phyloP scores from a whole-genome alignment of 2,113 vertebrate genomes.

The Stomatorhinus ivindoensis region DNA sequence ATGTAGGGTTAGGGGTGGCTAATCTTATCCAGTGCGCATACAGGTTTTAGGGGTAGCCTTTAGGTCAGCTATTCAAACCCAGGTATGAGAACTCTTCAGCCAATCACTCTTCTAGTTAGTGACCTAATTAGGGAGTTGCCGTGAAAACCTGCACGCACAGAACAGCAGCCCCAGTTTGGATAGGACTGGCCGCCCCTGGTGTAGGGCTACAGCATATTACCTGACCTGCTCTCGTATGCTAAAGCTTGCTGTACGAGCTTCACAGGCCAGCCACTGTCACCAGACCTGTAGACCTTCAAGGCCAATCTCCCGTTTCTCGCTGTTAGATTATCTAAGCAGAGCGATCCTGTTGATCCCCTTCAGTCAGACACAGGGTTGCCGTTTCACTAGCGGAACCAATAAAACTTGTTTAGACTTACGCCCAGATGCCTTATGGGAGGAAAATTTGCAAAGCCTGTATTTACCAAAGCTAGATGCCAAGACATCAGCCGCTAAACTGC shows the following conservation, averaged over 20 bases:
- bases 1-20: neutral
- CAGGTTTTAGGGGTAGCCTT: too few species aligned
- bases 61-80: too few species aligned
- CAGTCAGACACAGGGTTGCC: neutral
- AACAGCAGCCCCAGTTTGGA: too few species aligned
- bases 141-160: too few species aligned
- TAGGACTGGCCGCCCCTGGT: too few species aligned
- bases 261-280: neutral
- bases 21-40: too few species aligned
- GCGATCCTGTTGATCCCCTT: neutral
- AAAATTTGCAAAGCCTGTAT: neutral
- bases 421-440: neutral
- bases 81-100: too few species aligned
- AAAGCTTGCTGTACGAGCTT: neutral
- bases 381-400: neutral
- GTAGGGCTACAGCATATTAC: neutral
- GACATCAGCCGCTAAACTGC: neutral
- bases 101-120: too few species aligned
- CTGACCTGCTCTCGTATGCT: neutral
- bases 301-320: neutral
- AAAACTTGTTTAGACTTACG: neutral
- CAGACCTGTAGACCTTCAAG: neutral
- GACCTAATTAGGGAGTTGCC: too few species aligned
- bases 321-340: neutral
- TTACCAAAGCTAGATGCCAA: neutral